A percentile compares a stretch with the other conserved stretches of the same genome.
These are phyloP conservation scores for Ethmia dodecea DNA, from an alignment of 2,888 invertebrate genomes.

Conservation along the genomic window DNA sequence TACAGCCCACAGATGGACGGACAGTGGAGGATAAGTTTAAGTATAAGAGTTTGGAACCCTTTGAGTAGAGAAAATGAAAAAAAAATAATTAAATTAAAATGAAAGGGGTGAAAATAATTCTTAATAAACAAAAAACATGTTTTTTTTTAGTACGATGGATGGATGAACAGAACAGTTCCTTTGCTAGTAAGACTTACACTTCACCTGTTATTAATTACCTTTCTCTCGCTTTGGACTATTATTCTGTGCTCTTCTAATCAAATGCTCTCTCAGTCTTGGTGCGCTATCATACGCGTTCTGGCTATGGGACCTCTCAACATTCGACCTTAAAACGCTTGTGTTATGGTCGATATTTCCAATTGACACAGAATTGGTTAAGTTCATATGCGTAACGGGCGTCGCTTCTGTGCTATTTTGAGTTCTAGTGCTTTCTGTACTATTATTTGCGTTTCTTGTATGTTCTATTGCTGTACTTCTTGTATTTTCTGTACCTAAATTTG, in stretches of 20 bases:
- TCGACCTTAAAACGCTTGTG: conserved; percentile 28
- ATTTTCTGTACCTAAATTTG: not conserved
- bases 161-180: too few relatives aligned
- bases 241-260: conserved; percentile 37
- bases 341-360: conserved; percentile 26
- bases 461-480: not conserved
- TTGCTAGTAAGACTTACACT: too few relatives aligned
- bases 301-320: conserved; percentile 55
- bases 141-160: too few relatives aligned
- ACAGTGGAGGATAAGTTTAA: too few relatives aligned
- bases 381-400: conserved; percentile 4
- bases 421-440: not conserved
- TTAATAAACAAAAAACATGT: too few relatives aligned
- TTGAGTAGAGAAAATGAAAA: too few relatives aligned
- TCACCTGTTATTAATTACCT: too few relatives aligned
- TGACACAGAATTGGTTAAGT: conserved; percentile 9
- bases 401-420: not conserved
- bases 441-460: not conserved
- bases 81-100: too few relatives aligned
- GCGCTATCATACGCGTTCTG: conserved; percentile 52
- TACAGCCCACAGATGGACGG: too few relatives aligned
- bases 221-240: conserved; percentile 46
- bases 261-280: conserved; percentile 33
- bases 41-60: too few relatives aligned
- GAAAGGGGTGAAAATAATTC: too few relatives aligned